Conservation (phyloP, 2,888 invertebrate genomes). For the Pristionchus japonicus region DNA sequence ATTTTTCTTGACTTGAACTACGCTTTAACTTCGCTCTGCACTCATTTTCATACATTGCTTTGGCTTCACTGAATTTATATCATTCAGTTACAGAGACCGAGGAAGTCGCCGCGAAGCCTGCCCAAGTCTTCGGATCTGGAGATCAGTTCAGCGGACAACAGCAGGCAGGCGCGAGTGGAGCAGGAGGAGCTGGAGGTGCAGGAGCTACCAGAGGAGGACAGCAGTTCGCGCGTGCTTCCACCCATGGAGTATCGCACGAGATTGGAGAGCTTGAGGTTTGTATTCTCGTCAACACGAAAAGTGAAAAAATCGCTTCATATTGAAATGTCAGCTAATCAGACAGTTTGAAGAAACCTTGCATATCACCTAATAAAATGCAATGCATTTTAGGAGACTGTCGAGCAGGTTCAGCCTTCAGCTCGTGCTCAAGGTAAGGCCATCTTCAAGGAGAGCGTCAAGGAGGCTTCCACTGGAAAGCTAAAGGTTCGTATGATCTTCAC, state of each 20-base stretch:
- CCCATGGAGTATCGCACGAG: conserved; percentile 18
- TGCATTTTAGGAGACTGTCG: background rate
- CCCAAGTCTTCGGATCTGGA: background rate
- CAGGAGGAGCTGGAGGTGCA: conserved; percentile 27
- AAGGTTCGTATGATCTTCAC: background rate
- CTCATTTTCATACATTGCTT: too few relatives aligned
- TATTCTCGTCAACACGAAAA: too few relatives aligned
- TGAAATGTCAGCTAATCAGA: too few relatives aligned
- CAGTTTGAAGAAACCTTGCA: too few relatives aligned
- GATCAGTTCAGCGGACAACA: conserved; percentile 12
- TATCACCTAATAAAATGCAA: too few relatives aligned
- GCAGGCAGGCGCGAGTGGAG: conserved; percentile 22
- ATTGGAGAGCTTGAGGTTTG: conserved; percentile 12
- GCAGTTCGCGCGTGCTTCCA: conserved; percentile 14
- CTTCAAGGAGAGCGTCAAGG: conserved; percentile 47
- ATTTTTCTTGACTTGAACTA: background rate
- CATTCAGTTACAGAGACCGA: background rate
- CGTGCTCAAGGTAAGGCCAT: conserved; percentile 33
- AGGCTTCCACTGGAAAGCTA: background rate
- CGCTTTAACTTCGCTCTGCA: background rate
- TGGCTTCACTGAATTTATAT: background rate
- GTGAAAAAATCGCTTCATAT: too few relatives aligned
- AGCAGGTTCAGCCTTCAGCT: background rate
- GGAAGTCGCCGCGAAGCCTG: background rate
- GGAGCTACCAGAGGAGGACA: conserved; percentile 39